Conservation (phyloP, 2,888 invertebrate species). For the Eupithecia centaureata region DNA sequence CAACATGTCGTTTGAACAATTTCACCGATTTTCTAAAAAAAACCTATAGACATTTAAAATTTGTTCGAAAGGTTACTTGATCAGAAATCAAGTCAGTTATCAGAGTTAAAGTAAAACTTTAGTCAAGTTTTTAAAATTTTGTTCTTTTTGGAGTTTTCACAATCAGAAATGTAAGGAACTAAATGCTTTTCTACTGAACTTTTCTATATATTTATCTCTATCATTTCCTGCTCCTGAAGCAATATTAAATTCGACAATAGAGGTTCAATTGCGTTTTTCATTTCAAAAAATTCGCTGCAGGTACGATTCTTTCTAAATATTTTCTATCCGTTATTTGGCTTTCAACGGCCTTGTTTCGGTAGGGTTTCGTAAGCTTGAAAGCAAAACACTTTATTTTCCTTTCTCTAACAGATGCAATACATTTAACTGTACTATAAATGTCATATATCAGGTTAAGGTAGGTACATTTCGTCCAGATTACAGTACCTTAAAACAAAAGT, state of each 20-base stretch:
- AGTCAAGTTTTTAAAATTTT: too few relatives aligned
- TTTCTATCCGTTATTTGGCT: constrained; percentile 20
- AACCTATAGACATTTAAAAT: too few relatives aligned
- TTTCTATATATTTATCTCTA: too few relatives aligned
- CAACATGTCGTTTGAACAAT: too few relatives aligned
- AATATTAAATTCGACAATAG: not conserved
- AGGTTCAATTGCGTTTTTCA: constrained; percentile 9
- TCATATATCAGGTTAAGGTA: too few relatives aligned
- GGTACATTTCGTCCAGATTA: not conserved
- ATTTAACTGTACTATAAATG: not conserved
- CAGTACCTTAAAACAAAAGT: not conserved
- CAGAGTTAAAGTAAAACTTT: too few relatives aligned
- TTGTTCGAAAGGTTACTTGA: too few relatives aligned
- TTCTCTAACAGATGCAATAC: not conserved
- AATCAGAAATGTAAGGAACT: too few relatives aligned
- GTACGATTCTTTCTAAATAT: constrained; percentile 19
- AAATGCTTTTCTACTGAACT: too few relatives aligned
- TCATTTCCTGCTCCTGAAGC: not conserved
- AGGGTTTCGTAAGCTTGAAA: not conserved
- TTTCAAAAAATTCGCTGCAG: constrained; percentile 13
- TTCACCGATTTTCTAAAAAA: too few relatives aligned
- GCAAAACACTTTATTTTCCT: not conserved
- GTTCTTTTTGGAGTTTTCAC: too few relatives aligned
- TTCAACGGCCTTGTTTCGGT: constrained; percentile 19
- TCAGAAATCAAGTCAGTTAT: too few relatives aligned